Conservation (phyloP, 2,888 invertebrate genomes). For the Acronicta alni region DNA sequence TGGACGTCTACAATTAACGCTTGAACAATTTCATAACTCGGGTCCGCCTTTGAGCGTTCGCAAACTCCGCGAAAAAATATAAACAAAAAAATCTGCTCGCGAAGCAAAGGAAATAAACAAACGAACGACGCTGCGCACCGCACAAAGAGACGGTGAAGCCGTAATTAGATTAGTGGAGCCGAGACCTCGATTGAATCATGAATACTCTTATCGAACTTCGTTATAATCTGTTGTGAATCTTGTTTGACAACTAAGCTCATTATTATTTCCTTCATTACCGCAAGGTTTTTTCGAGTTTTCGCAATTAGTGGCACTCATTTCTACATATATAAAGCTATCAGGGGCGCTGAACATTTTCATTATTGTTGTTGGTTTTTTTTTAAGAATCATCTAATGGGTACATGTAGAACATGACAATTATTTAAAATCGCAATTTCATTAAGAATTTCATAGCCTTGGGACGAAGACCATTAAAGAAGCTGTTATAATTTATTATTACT, state of each 20-base stretch:
- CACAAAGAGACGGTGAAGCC: slow-evolving; percentile 72
- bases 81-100: slow-evolving; percentile 74
- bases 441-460: background rate
- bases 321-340: slow-evolving; percentile 52
- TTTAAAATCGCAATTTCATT: slow-evolving; percentile 13
- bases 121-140: slow-evolving; percentile 60
- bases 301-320: slow-evolving; percentile 47
- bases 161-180: slow-evolving; percentile 83
- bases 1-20: slow-evolving; percentile 88
- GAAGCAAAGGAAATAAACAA: slow-evolving; percentile 76
- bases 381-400: slow-evolving; percentile 16
- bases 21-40: slow-evolving; percentile 88
- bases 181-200: slow-evolving; percentile 69
- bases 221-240: slow-evolving; percentile 66
- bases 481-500: background rate
- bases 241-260: slow-evolving; percentile 62
- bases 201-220: slow-evolving; percentile 68
- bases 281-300: slow-evolving; percentile 41
- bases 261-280: slow-evolving; percentile 54
- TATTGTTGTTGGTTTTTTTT: slow-evolving; percentile 26
- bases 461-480: background rate
- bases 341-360: slow-evolving; percentile 32
- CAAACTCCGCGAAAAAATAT: slow-evolving; percentile 71
- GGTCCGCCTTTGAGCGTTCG: slow-evolving; percentile 83
- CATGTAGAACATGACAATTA: background rate